Conservation (phyloP, 1,140 invertebrate species). For the Catajapyx aquilonaris region DNA sequence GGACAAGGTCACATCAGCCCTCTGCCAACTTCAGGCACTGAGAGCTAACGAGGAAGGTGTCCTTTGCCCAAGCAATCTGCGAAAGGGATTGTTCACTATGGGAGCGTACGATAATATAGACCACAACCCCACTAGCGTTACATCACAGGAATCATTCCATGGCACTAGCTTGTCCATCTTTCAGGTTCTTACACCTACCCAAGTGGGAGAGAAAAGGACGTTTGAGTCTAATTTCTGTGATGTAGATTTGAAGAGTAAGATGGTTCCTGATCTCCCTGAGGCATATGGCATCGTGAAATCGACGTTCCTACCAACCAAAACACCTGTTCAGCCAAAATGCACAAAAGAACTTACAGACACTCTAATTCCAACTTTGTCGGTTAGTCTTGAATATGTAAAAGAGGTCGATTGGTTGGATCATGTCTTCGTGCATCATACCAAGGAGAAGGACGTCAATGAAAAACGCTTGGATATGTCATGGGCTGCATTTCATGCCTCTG, state of each 20-base stretch:
- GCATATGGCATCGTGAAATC: conserved; percentile 2
- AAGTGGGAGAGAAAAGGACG: not conserved
- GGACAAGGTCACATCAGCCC: conserved; percentile 4
- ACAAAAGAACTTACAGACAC: conserved; percentile 3
- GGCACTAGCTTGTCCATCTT: conserved; percentile 9
- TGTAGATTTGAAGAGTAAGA: conserved; percentile 3
- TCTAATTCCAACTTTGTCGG: conserved; percentile 1
- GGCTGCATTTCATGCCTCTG: too few species aligned
- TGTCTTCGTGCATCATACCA: too few species aligned
- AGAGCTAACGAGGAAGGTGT: conserved; percentile 5
- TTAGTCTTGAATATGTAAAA: conserved; percentile 4
- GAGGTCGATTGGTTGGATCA: conserved; percentile 4
- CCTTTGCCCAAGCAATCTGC: conserved; percentile 6
- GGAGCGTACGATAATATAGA: conserved; percentile 9
- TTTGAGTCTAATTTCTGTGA: not conserved
- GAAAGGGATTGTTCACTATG: conserved; percentile 5
- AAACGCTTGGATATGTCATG: conserved; percentile 2
- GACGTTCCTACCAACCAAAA: not conserved
- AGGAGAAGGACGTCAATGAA: conserved; percentile 1
- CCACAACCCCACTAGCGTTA: conserved; percentile 5
- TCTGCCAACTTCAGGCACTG: not conserved
- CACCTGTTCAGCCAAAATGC: conserved; percentile 1
- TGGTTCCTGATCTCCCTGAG: conserved; percentile 5
- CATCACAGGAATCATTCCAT: conserved; percentile 8
- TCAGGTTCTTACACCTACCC: too few species aligned